Evolutionary conservation across 1,140 invertebrate genomes (phyloP).

Genomic region (Diachasmimorpha longicaudata): DNA sequence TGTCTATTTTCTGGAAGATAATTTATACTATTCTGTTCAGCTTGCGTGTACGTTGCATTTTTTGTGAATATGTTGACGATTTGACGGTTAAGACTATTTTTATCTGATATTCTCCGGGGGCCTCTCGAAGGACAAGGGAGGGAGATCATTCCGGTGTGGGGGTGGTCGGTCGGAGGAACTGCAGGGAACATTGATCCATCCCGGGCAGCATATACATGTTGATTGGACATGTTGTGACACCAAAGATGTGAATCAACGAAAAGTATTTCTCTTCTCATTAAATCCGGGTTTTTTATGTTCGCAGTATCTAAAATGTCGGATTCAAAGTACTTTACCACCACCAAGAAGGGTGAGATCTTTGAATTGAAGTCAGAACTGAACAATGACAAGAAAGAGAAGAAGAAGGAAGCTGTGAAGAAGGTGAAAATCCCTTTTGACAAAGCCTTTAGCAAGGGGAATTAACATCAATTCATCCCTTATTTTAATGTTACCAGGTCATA

Average conservation of each 20-base stretch:
- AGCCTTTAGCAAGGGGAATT: not conserved
- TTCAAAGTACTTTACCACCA: constrained; percentile 99
- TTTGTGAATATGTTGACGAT: too few relatives aligned
- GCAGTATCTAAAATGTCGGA: constrained; percentile 85
- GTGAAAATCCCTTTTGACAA: constrained; percentile 56
- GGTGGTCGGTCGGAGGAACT: not conserved
- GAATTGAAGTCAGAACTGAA: constrained; percentile 99
- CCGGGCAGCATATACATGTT: not conserved
- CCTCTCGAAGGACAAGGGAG: not conserved
- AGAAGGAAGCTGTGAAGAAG: constrained; percentile 99
- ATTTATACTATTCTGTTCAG: too few relatives aligned
- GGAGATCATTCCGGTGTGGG: not conserved
- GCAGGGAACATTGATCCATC: constrained; percentile 8
- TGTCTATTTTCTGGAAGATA: not conserved
- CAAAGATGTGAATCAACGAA: too few relatives aligned
- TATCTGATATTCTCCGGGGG: not conserved
- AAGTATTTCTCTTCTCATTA: not conserved
- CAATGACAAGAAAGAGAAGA: constrained; percentile 99
- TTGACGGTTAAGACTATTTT: not conserved
- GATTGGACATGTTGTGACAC: too few relatives aligned
- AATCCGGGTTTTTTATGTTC: constrained; percentile 18
- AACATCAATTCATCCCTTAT: not conserved
- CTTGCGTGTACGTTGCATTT: too few relatives aligned
- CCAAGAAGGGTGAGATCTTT: constrained; percentile 99
- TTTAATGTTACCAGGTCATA: constrained; percentile 77